These are phyloP conservation scores for Campoletis raptor DNA, from an alignment of 2,888 invertebrate genomes.

Conservation along the genomic window DNA sequence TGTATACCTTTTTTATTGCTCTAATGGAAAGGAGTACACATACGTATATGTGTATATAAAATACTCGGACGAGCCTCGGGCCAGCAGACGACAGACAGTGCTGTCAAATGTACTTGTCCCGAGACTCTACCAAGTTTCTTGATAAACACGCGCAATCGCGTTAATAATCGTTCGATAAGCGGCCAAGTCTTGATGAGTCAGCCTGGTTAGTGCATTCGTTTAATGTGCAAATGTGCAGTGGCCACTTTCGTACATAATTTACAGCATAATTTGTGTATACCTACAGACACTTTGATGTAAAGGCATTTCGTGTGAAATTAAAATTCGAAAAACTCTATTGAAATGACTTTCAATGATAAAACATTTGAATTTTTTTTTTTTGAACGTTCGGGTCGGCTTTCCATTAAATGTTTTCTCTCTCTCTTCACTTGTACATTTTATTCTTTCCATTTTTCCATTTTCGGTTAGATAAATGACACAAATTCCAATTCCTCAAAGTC, in stretches of 20 bases:
- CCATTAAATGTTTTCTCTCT: too few relatives aligned
- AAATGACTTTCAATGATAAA: too few relatives aligned
- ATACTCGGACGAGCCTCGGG: too few relatives aligned
- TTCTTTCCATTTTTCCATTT: slow-evolving; percentile 1
- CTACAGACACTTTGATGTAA: neutral
- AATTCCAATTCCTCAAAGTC: slow-evolving; percentile 50
- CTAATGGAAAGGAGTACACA: neutral
- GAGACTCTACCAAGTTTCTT: neutral
- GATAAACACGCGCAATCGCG: slow-evolving; percentile 50
- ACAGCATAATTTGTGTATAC: neutral
- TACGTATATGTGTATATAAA: neutral
- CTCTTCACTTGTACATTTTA: neutral
- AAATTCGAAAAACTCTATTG: neutral
- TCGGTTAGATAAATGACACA: slow-evolving; percentile 23
- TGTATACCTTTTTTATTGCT: neutral
- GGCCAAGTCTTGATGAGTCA: slow-evolving; percentile 68
- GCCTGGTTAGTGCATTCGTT: slow-evolving; percentile 63
- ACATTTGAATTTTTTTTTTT: too few relatives aligned
- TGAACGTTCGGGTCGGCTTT: neutral
- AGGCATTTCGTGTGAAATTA: neutral
- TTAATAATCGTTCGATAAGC: slow-evolving; percentile 68
- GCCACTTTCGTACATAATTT: neutral
- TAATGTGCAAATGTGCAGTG: slow-evolving; percentile 37
- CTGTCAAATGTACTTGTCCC: too few relatives aligned
- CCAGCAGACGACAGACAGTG: too few relatives aligned